Evolutionary conservation across 2,888 invertebrate species (phyloP), one percentile per base, ranked within the genome.

Genomic region (Epirrita christyi): DNA sequence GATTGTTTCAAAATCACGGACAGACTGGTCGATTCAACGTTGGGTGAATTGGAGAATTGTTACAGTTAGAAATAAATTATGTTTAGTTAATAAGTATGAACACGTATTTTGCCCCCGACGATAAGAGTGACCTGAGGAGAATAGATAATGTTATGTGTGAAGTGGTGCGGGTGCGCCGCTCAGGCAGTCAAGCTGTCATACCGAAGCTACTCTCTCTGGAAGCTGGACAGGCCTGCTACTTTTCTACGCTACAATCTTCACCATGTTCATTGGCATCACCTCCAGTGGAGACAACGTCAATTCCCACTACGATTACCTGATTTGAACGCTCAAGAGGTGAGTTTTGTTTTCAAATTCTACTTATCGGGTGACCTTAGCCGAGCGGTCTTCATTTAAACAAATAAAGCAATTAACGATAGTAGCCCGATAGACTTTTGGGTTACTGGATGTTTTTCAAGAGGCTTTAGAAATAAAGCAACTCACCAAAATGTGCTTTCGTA

Each of bases 261-360:
- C 64, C 91, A 92, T 92, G 92, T 92, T 92, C 81, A 92, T 92
- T 88, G 92, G 92, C 73, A 82, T 92, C 67, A 90, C 92, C 59
- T 90, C 91, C 64, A 85, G 80, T 79, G 91, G 85, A 80, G 91
- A 82, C 79, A 91, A 90, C 87, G 89, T 90, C 59, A 87, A 91
- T 78, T 89, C 92, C 56, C 92, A 92, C 71, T 92, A 92, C 91
- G 92, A 92, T 75, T 92, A 92, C 73, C 78, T 90, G 66, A 92
- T 92, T 87, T 92, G 92, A 92, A 84, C 80, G 58, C 67, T 59
- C 69, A 64, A 64, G 66, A 79, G 89, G 89, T 90, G 75, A 86
- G 86, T 59, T 51, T 68, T 57, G 44, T 66, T 73, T 70, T 69
- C 41, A 64, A 70, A 67, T 55, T 70, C 53, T 65, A 66, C 28